Conservation (phyloP, 2,113 vertebrate species). For the Prochilodus magdalenae region DNA sequence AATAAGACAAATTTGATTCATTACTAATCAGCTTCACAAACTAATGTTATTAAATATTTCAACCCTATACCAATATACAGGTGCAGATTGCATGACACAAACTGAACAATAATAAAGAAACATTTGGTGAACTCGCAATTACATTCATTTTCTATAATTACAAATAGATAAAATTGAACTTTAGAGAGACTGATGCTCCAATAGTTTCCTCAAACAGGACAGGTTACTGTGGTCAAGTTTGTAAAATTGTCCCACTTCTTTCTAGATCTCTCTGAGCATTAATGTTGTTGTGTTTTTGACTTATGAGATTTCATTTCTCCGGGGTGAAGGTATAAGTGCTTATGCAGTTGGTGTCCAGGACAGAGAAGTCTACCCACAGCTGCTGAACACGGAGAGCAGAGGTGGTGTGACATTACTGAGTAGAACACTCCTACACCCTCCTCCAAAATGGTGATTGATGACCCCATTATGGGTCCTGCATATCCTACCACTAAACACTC, state of each 20-base stretch:
- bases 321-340: slow-evolving; percentile 30
- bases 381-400: slow-evolving; percentile 52
- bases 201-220: not conserved
- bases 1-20: no score
- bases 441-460: slow-evolving; percentile 57
- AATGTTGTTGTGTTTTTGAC: slow-evolving; percentile 47
- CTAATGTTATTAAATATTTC: no score
- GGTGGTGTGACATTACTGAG: slow-evolving; percentile 49
- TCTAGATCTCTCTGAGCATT: not conserved
- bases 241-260: not conserved
- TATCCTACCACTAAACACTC: slow-evolving; percentile 52
- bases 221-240: not conserved
- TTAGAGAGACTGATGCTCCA: not conserved
- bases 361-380: slow-evolving; percentile 38
- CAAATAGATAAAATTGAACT: not conserved
- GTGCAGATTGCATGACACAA: no score
- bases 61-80: no score
- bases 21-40: no score
- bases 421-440: slow-evolving; percentile 38
- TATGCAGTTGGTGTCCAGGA: slow-evolving; percentile 32
- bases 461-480: slow-evolving; percentile 49
- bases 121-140: not conserved
- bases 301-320: slow-evolving; percentile 44
- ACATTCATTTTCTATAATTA: not conserved
- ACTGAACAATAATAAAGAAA: not conserved